Percentiles rank a stretch among this genome's conserved stretches.
Evolutionary conservation across 2,888 invertebrate genomes (phyloP).

Genomic region (Troides aeacus): DNA sequence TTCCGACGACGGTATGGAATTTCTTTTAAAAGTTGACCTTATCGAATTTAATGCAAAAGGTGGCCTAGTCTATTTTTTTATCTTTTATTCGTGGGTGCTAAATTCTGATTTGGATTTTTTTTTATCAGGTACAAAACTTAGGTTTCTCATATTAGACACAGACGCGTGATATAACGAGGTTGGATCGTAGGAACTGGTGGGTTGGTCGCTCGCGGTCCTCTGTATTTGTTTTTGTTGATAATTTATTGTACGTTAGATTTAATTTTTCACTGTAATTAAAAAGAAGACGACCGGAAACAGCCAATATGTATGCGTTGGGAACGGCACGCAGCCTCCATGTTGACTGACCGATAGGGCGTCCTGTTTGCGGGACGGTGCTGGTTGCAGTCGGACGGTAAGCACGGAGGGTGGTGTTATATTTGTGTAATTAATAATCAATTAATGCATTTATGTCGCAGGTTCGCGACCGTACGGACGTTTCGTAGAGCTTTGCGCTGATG

Average conservation of each 20-base stretch:
- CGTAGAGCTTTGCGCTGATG: slow-evolving; percentile 38
- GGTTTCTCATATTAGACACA: too few relatives aligned
- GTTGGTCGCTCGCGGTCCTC: too few relatives aligned
- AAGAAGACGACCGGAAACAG: slow-evolving; percentile 35
- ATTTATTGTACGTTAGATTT: slow-evolving; percentile 4
- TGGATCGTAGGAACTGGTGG: too few relatives aligned
- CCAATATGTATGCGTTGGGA: slow-evolving; percentile 69
- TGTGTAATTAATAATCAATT: slow-evolving; percentile 53
- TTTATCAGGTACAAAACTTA: too few relatives aligned
- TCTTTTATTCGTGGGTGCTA: slow-evolving; percentile 8
- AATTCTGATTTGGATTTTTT: background rate
- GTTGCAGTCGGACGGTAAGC: background rate
- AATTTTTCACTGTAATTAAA: slow-evolving; percentile 4
- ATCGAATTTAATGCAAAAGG: slow-evolving; percentile 8
- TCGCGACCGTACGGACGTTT: slow-evolving; percentile 43
- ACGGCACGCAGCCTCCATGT: slow-evolving; percentile 31
- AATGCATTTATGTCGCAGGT: slow-evolving; percentile 72
- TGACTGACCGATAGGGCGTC: slow-evolving; percentile 28
- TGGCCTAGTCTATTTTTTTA: slow-evolving; percentile 6
- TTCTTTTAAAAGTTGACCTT: slow-evolving; percentile 9
- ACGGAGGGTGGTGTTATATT: slow-evolving; percentile 36
- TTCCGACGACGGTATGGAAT: slow-evolving; percentile 4
- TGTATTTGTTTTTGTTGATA: slow-evolving; percentile 3
- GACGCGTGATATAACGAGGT: too few relatives aligned
- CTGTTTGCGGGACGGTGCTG: slow-evolving; percentile 32